Evolutionary conservation across 1,140 invertebrate genomes (phyloP), one percentile per base, ranked within the genome.

Genomic region (Hyposmocoma kahamanoa): DNA sequence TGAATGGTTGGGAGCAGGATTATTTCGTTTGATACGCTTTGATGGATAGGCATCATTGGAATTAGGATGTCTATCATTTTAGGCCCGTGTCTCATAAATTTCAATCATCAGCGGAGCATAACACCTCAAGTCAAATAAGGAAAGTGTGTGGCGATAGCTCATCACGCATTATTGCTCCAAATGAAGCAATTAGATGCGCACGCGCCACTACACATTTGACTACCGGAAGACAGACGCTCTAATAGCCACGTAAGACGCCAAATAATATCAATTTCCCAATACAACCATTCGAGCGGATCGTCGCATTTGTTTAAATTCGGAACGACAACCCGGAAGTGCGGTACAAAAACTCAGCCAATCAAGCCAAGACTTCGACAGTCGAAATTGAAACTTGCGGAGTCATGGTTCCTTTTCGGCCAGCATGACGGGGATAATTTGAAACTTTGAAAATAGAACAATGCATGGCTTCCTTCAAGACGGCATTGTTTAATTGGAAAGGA

Each of bases 151-250:
- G 6, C 10, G 42, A 42, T 15, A 41, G n/a, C 36, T 24, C 45
- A 62, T 47, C 38, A 65, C 57, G 53, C 56, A 81, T 75, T 79
- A 82, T 72, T 42, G 57, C 42, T 63, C 66, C 72, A 78, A 84
- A 84, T 82, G 75, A 84, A 84, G 79, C 72, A 80, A 84, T 84
- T 81, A 82, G 56, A 48, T 57, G 45, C 48, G 67, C 77, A 82
- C 81, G 72, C 76, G 74, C 68, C 74, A 73, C 56, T 76, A 72
- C 51, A 50, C 56, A 61, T 59, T 56, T 48, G 61, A 55, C 56
- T 1, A 75, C 73, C 75, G 81, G 81, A 84, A 74, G 81, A 81
- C 81, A 79, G 65, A 63, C 73, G 73, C 57, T 81, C 67, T 83
- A 84, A 84, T 84, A 62, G 59, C 61, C 62, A 53, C 61, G 68